Conservation (phyloP, 2,797 vertebrate genomes). For the Chaunax sp. region DNA sequence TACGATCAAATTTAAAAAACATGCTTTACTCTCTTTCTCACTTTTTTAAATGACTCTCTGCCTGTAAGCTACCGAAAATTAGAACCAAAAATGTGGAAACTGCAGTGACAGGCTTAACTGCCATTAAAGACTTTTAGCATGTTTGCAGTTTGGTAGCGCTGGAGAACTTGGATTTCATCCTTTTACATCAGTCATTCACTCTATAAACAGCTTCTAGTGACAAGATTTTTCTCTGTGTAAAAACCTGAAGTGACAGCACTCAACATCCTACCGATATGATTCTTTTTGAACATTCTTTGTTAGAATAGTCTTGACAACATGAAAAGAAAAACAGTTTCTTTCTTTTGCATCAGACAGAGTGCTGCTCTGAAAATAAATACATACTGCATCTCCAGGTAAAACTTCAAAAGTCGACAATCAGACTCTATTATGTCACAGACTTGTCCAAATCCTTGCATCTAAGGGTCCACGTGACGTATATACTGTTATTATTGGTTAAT, state of each 20-base stretch:
- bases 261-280: slow-evolving; percentile 51
- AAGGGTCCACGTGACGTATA: slow-evolving; percentile 16
- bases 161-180: slow-evolving; percentile 56
- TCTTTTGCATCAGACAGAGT: slow-evolving; percentile 65
- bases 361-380: slow-evolving; percentile 52
- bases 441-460: slow-evolving; percentile 11
- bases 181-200: slow-evolving; percentile 61
- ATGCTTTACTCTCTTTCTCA: not conserved
- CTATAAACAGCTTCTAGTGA: slow-evolving; percentile 58
- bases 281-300: slow-evolving; percentile 8
- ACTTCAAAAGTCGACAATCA: slow-evolving; percentile 49
- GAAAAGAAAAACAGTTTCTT: slow-evolving; percentile 53
- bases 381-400: slow-evolving; percentile 40
- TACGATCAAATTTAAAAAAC: slow-evolving; percentile 2
- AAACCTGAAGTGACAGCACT: slow-evolving; percentile 58
- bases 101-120: slow-evolving; percentile 30
- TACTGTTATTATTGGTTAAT: no score
- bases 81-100: slow-evolving; percentile 2
- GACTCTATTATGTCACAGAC: slow-evolving; percentile 26
- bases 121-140: slow-evolving; percentile 31
- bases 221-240: slow-evolving; percentile 37
- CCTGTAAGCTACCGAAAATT: slow-evolving; percentile 30
- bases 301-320: slow-evolving; percentile 49
- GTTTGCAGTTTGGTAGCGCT: slow-evolving; percentile 14
- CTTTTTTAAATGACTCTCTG: slow-evolving; percentile 18